Percentiles rank a stretch among this genome's conserved stretches.
These are phyloP conservation scores for Geotrypetes seraphini DNA, from an alignment of 2,797 vertebrate genomes.

Conservation along the genomic window DNA sequence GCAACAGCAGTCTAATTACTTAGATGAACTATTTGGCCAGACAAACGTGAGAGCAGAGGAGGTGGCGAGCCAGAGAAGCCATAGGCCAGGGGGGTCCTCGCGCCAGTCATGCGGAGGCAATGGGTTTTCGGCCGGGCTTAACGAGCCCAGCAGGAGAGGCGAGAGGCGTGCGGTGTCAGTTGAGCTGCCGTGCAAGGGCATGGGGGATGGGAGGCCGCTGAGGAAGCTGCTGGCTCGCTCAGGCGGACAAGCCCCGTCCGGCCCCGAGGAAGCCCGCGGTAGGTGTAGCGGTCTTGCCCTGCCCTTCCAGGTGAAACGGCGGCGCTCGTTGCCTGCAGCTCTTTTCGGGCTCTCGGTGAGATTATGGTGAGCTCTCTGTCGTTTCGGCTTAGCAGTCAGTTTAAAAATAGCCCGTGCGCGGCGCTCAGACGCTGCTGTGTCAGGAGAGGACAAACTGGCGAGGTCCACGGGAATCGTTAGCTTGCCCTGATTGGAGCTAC, in stretches of 20 bases:
- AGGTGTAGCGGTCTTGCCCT: background rate
- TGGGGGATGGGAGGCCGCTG: conserved; percentile 11
- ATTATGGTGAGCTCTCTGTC: background rate
- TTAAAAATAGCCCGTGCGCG: conserved; percentile 47
- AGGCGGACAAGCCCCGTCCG: too few relatives aligned
- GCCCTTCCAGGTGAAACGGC: too few relatives aligned
- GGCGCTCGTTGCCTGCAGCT: background rate
- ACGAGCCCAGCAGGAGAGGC: background rate
- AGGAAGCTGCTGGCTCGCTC: background rate
- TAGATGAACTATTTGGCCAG: too few relatives aligned
- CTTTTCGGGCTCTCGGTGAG: background rate
- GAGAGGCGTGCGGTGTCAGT: background rate
- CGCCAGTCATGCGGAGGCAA: too few relatives aligned
- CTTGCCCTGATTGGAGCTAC: conserved; percentile 18
- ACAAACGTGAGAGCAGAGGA: conserved; percentile 18
- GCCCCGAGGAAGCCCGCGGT: background rate
- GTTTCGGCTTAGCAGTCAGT: conserved; percentile 6
- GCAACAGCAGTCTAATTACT: too few relatives aligned
- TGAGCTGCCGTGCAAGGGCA: conserved; percentile 1
- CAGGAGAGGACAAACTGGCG: conserved; percentile 45
- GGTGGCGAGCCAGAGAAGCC: conserved; percentile 16
- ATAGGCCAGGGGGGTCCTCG: too few relatives aligned
- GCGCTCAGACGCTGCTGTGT: conserved; percentile 29
- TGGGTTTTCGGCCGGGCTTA: background rate
- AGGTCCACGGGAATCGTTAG: conserved; percentile 13